These are phyloP conservation scores for Isurus oxyrinchus DNA, from an alignment of 2,113 vertebrate species.

Conservation along the genomic window DNA sequence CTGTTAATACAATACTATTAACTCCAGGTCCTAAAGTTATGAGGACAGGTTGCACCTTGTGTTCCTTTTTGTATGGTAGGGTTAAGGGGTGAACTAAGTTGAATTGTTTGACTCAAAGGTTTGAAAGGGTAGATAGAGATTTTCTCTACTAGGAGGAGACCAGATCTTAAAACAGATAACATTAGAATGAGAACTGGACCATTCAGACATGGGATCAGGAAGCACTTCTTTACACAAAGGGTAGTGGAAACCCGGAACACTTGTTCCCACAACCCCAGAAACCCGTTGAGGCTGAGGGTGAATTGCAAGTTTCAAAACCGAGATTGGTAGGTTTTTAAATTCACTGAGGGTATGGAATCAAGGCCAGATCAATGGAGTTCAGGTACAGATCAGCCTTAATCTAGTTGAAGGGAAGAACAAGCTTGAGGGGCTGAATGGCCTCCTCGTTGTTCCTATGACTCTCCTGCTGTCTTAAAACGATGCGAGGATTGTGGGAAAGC, in stretches of 20 bases:
- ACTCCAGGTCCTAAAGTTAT: not conserved
- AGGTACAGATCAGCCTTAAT: not conserved
- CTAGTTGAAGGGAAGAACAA: not conserved
- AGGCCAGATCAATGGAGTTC: not conserved
- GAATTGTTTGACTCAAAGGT: not conserved
- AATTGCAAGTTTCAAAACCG: not conserved
- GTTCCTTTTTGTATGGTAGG: not conserved
- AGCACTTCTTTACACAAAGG: not conserved
- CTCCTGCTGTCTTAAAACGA: not conserved
- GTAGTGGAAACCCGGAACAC: not conserved
- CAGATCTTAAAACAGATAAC: not conserved
- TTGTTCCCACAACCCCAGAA: not conserved
- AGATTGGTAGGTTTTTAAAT: not conserved
- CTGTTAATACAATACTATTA: not conserved
- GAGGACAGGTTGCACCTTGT: not conserved
- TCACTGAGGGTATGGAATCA: not conserved
- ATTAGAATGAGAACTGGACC: not conserved
- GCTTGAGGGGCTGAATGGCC: not conserved
- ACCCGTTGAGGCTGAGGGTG: not conserved
- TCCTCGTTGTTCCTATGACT: not conserved
- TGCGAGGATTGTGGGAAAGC: not conserved
- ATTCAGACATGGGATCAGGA: not conserved
- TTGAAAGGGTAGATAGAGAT: not conserved
- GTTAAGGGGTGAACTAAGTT: not conserved
- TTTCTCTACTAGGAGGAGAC: not conserved